Percentiles rank a stretch among this genome's conserved stretches.
These are phyloP conservation scores for Pemphigus obesinymphae DNA, from an alignment of 1,140 invertebrate genomes.

Conservation along the genomic window DNA sequence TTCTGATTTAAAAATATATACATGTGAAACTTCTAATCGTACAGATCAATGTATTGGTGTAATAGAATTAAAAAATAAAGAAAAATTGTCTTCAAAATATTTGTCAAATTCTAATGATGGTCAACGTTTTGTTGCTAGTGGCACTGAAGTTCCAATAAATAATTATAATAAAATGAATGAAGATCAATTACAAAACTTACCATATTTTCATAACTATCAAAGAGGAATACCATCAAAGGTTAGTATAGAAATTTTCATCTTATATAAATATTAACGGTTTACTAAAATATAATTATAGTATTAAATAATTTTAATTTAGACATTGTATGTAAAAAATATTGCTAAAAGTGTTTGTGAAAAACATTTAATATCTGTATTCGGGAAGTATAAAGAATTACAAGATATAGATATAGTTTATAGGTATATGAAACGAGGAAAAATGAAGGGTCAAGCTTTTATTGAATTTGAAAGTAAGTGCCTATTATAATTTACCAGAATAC, in stretches of 20 bases:
- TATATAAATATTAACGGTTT: background rate
- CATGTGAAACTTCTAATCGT: background rate
- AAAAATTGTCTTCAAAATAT: background rate
- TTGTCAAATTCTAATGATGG: background rate
- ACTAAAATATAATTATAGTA: background rate
- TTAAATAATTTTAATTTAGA: conserved; percentile 45
- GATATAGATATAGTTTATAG: conserved; percentile 49
- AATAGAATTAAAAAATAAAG: background rate
- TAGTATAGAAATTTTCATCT: conserved; percentile 24
- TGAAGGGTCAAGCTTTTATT: conserved; percentile 59
- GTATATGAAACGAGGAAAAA: conserved; percentile 54
- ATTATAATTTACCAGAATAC: too few species aligned
- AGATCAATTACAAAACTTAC: conserved; percentile 53
- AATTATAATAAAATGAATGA: conserved; percentile 44
- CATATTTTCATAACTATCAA: conserved; percentile 55
- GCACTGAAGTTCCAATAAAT: background rate
- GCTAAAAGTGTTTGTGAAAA: conserved; percentile 50
- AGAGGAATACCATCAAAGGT: conserved; percentile 52
- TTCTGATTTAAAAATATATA: background rate
- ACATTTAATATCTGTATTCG: conserved; percentile 53
- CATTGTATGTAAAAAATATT: conserved; percentile 57
- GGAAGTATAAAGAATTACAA: conserved; percentile 48
- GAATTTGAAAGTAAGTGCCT: conserved; percentile 55
- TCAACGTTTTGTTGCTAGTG: conserved; percentile 10
- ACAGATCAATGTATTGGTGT: conserved; percentile 20